A percentile compares a stretch with the other conserved stretches of the same genome.
Conservation (phyloP, 2,888 invertebrate genomes). For the Idaea aversata region DNA sequence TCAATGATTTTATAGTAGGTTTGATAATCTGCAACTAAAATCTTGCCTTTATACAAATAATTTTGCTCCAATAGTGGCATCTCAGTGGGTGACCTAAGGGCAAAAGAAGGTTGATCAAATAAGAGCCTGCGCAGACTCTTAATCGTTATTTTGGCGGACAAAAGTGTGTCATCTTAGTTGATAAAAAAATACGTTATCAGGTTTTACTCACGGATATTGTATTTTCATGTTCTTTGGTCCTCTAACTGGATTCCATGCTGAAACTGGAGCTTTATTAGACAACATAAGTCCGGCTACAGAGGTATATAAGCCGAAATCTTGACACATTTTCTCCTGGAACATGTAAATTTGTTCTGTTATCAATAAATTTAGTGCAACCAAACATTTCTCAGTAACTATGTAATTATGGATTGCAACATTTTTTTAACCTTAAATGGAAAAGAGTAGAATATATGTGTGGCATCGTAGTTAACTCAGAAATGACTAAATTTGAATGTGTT, state of each 20-base stretch:
- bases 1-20: slow-evolving; percentile 70
- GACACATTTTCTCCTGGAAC: slow-evolving; percentile 69
- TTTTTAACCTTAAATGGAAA: too few species aligned
- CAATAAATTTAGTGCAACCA: background rate
- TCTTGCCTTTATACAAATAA: slow-evolving; percentile 68
- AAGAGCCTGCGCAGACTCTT: too few species aligned
- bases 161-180: too few species aligned
- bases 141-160: too few species aligned
- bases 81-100: slow-evolving; percentile 54
- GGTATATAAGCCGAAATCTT: slow-evolving; percentile 82
- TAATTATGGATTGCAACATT: background rate
- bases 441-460: too few species aligned
- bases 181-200: too few species aligned
- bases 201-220: slow-evolving; percentile 64
- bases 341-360: background rate
- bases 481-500: too few species aligned
- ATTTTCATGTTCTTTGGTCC: slow-evolving; percentile 75
- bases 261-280: slow-evolving; percentile 83
- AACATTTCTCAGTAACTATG: background rate
- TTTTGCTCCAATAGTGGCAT: slow-evolving; percentile 58
- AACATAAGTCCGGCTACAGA: slow-evolving; percentile 86
- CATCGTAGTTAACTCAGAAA: too few species aligned
- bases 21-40: slow-evolving; percentile 68
- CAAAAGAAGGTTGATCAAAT: slow-evolving; percentile 22
- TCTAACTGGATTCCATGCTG: slow-evolving; percentile 87